Evolutionary conservation across 2,888 invertebrate genomes (phyloP).

Genomic region (Oeneis ivallda): DNA sequence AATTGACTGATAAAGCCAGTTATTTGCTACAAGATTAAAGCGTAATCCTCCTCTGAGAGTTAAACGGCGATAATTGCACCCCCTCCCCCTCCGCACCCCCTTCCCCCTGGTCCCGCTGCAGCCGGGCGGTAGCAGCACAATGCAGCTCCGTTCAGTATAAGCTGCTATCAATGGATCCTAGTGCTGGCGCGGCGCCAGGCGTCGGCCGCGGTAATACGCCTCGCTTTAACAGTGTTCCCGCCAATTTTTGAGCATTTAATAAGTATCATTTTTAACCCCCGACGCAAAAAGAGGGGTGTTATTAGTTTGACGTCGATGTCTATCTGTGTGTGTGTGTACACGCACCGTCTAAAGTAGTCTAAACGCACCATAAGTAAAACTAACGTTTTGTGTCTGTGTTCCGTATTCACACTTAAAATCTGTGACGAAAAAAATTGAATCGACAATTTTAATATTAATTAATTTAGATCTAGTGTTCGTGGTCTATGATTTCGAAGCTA

Average conservation of each 20-base stretch:
- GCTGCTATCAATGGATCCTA: slow-evolving; percentile 29
- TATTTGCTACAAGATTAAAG: slow-evolving; percentile 15
- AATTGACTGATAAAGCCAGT: slow-evolving; percentile 6
- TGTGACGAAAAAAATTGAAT: too few species aligned
- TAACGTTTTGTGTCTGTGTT: too few species aligned
- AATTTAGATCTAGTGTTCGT: too few species aligned
- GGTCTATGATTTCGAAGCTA: too few species aligned
- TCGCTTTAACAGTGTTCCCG: neutral
- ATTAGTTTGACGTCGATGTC: too few species aligned
- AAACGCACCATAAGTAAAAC: too few species aligned
- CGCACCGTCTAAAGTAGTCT: too few species aligned
- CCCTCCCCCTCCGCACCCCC: neutral
- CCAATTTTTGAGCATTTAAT: slow-evolving; percentile 3
- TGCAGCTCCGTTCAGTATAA: slow-evolving; percentile 27
- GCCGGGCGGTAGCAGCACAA: slow-evolving; percentile 20
- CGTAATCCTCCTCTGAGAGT: slow-evolving; percentile 18
- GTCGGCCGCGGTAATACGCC: slow-evolving; percentile 8
- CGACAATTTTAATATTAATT: too few species aligned
- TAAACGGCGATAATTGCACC: slow-evolving; percentile 17
- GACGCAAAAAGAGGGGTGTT: too few species aligned
- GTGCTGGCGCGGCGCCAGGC: slow-evolving; percentile 28
- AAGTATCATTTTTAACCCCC: neutral
- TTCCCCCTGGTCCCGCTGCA: neutral
- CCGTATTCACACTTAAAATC: too few species aligned
- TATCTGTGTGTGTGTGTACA: too few species aligned